Base-by-base conservation (phyloP, 2,113 vertebrate genomes). In the Erythrocebus patas region DNA sequence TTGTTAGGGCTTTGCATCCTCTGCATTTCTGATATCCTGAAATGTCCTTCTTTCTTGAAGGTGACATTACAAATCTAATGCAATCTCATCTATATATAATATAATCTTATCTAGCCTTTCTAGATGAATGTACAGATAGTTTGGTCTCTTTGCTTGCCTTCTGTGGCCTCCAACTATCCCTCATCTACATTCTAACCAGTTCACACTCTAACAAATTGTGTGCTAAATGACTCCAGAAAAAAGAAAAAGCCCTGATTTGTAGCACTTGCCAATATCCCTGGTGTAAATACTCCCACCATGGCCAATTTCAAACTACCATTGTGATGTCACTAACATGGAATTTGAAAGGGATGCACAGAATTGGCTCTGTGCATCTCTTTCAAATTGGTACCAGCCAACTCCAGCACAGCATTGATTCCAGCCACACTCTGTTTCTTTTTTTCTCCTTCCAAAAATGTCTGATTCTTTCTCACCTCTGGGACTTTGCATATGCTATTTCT, bases 81-180 rank as follows among this genome's bases (percentile, higher is more conserved):
- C 35, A 45, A 35, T 52, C 9, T 23, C 32, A 10, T 5, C 43
- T 59, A 30, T 64, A 70, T 23, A 32, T 5, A 18, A 17, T n/a
- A 9, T 57, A 16, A 9, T 35, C 1, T 18, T 55, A 2, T 12
- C 17, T 61, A 40, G 73, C 3, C 6, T 76, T 50, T 91, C 70
- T 30, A 52, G 45, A 16, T n/a, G 70, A 45, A 25, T 40, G 16
- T 8, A 12, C 27, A 25, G 22, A 25, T 25, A 20, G 14, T 16
- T 40, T 80, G 20, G 17, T 35, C 8, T 64, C 52, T 72, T n/a
- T 10, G 11, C 52, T 32, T 64, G 2, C 45, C 75, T 92, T 50
- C 45, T 3, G 0, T 50, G 14, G 43, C 64, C 78, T 68, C 40
- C 78, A 25, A 0, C 0, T 1, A 2, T 25, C 5, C 3, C 3